Evolutionary conservation across 2,797 vertebrate genomes (phyloP), one percentile per base, ranked within the genome.

Genomic region (Spinibarbus caldwelli): DNA sequence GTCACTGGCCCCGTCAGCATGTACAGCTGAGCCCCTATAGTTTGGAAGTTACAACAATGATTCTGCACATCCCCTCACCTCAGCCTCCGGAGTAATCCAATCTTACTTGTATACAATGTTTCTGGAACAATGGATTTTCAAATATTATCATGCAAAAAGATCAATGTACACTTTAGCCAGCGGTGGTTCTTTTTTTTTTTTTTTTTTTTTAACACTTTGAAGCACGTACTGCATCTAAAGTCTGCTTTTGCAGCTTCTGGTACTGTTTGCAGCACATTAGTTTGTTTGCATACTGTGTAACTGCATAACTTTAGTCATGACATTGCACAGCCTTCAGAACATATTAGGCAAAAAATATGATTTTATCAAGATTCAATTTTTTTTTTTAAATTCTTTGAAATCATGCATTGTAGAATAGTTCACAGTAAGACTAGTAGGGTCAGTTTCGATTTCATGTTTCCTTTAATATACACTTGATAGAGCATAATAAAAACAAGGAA

Each of bases 1-100:
- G 73, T 70, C 64, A 57, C 36, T 57, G 36, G 12, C 75, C 83
- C 66, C 19, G 0, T 84, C 36, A 57, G 64, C 19, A 77, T 57
- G 26, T 78, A 47, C 82, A 84, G 73, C 75, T 78, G 62, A 84
- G 83, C 12, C 83, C 31, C 26, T 54, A 5, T 78, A 52, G n/a
- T 54, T 47, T 52, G 15, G 23, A 71, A 79, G 49, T 79, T 78
- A 11, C 4, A 68, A 68, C 41, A 43, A 70, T 41, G 34, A 31
- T 45, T 62, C 64, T 68, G 64, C 57, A 41, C 12, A 15, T 54
- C 34, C 6, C 26, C 23, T 70, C 14, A 10, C 19, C 11, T 54
- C n/a, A 81, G 41, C 21, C 23, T 36, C 29, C 5, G 2, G 31
- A 81, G 23, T 38, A 52, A 52, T 70, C 45, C 14, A 54, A 38